Evolutionary conservation across 2,113 vertebrate genomes (phyloP).

Genomic region (Boleophthalmus pectinirostris): DNA sequence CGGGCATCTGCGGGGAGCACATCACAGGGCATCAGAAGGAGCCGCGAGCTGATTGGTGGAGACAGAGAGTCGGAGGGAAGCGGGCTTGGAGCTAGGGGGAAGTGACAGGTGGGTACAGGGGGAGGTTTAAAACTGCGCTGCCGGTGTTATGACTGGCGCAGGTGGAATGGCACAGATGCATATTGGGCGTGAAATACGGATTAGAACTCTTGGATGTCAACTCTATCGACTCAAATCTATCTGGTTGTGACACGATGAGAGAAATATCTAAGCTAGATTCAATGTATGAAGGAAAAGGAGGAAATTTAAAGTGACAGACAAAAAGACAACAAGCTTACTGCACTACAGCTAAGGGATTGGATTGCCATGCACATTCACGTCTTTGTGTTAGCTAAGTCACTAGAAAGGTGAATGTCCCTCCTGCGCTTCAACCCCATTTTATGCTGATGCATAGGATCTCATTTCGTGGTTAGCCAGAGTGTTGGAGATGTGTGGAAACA

Average conservation of each 20-base stretch:
- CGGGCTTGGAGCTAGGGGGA: constrained; percentile 52
- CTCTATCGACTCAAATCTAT: constrained; percentile 47
- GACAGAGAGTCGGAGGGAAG: constrained; percentile 70
- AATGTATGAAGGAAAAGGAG: background rate
- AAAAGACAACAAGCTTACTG: background rate
- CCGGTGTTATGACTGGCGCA: constrained; percentile 59
- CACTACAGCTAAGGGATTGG: too few species aligned
- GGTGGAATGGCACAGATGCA: constrained; percentile 50
- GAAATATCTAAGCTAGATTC: background rate
- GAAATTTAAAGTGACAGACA: background rate
- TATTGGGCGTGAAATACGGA: constrained; percentile 68
- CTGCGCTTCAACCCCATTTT: too few species aligned
- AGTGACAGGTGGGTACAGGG: constrained; percentile 60
- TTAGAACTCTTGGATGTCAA: constrained; percentile 60
- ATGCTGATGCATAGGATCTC: too few species aligned
- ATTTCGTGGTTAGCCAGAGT: too few species aligned
- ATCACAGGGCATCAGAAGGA: constrained; percentile 66
- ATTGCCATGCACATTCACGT: too few species aligned
- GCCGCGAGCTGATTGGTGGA: constrained; percentile 62
- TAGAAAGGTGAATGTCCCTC: too few species aligned
- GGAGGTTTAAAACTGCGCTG: constrained; percentile 62
- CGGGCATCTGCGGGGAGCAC: constrained; percentile 66
- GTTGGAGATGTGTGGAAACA: too few species aligned
- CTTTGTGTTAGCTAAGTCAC: too few species aligned
- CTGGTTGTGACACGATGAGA: background rate